Evolutionary conservation across 2,797 vertebrate species (phyloP), one percentile per base, ranked within the genome.

Genomic region (Clamator glandarius): DNA sequence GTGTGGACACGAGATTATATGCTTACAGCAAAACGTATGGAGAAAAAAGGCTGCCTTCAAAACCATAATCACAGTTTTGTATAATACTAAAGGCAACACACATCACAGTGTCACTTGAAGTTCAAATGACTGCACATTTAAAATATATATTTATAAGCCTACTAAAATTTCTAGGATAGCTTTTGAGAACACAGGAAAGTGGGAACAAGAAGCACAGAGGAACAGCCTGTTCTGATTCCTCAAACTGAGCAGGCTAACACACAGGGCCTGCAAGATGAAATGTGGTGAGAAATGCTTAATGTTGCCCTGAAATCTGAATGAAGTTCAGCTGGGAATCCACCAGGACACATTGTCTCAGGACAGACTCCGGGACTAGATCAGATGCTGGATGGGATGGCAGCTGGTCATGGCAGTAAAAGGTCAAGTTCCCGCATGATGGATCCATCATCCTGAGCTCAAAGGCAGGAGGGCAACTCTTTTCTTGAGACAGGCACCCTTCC

Each of bases 201-300:
- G 11, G 28, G 28, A 93, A 50, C 26, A 64, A 67, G 55, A 16
- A 48, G 55, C 16, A 48, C 4, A 25, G 28, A 79, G 51, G 41
- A 29, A 51, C 17, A 50, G 26, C 15, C 18, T 64, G 25, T 61
- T 78, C 86, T 61, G 52, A 28, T 68, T 81, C 84, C 36, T 44
- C 59, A 89, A 26, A 54, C 13, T 6, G 10, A 73, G 29, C 23
- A 72, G 14, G 42, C 9, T 79, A 72, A 67, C 25, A 29, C 17
- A 83, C 1, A 2, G 66, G 17, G 33, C 20, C 61, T 75, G 41
- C 5, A 83, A 67, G 72, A 77, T 3, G 11, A 54, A 87, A 48
- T 0, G 0, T 68, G 41, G 29, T 1, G 3, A 70, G 13, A 70
- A 54, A 76, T 46, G 8, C 35, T 52, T 48, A 33, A 41, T 0